Evolutionary conservation across 2,888 invertebrate genomes (phyloP).

Genomic region (Phortica magna): DNA sequence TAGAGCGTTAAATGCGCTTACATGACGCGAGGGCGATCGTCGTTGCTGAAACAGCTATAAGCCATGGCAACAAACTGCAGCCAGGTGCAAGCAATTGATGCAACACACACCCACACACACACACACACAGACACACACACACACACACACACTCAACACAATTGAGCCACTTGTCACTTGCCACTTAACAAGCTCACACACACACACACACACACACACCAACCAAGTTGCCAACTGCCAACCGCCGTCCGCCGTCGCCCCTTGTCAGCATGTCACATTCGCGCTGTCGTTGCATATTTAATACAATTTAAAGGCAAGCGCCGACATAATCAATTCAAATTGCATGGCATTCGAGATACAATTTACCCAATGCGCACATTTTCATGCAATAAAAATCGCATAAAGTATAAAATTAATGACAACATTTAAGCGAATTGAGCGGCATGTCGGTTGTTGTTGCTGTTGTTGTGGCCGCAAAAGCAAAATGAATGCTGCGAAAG

Average conservation of each 20-base stretch:
- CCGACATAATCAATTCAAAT: neutral
- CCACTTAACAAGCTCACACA: neutral
- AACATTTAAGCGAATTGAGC: too few species aligned
- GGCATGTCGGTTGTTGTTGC: too few species aligned
- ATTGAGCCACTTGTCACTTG: neutral
- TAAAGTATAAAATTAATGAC: conserved; percentile 25
- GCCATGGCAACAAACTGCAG: neutral
- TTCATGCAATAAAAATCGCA: conserved; percentile 14
- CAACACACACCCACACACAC: neutral
- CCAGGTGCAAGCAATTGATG: neutral
- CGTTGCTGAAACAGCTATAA: neutral
- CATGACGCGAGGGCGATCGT: neutral
- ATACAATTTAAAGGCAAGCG: conserved; percentile 13
- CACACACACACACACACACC: neutral
- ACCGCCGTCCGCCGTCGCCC: neutral
- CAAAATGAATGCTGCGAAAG: neutral
- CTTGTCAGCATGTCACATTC: neutral
- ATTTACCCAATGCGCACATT: neutral
- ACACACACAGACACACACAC: too few species aligned
- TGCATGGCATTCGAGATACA: neutral
- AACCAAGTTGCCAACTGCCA: too few species aligned
- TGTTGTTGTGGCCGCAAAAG: too few species aligned
- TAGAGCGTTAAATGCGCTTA: conserved; percentile 7
- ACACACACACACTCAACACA: too few species aligned
- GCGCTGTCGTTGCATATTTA: neutral